These are phyloP conservation scores for Lepetodrilus schrolli DNA, from an alignment of 2,888 invertebrate genomes.

Conservation along the genomic window DNA sequence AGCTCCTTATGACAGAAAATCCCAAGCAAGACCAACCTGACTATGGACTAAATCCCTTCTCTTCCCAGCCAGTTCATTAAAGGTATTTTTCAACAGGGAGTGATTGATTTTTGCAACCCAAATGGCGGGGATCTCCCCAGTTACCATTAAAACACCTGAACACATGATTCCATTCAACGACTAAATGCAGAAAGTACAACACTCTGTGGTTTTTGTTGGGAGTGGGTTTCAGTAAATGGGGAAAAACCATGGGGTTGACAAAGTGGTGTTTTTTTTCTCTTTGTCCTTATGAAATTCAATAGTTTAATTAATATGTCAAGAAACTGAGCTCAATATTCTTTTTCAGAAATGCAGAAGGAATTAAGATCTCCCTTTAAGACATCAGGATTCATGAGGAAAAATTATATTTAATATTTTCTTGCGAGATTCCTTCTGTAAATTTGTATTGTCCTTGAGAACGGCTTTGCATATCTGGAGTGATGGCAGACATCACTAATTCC, in stretches of 20 bases:
- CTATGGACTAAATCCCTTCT: slow-evolving; percentile 18
- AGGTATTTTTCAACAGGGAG: slow-evolving; percentile 28
- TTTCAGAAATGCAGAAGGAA: too few species aligned
- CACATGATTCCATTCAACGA: not conserved
- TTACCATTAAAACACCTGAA: slow-evolving; percentile 7
- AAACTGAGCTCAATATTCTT: not conserved
- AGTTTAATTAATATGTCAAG: slow-evolving; percentile 20
- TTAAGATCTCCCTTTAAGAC: slow-evolving; percentile 8
- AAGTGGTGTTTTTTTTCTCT: not conserved
- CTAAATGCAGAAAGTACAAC: not conserved
- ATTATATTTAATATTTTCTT: too few species aligned
- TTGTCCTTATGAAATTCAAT: not conserved
- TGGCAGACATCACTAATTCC: too few species aligned
- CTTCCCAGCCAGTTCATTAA: slow-evolving; percentile 30
- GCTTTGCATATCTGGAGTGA: too few species aligned
- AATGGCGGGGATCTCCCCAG: slow-evolving; percentile 27
- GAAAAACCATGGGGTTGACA: not conserved
- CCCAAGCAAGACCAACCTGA: not conserved
- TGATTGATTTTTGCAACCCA: slow-evolving; percentile 30
- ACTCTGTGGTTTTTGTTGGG: not conserved
- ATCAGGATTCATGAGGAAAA: too few species aligned
- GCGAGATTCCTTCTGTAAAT: too few species aligned
- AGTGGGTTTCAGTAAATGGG: not conserved
- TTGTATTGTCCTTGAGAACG: too few species aligned
- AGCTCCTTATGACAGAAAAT: slow-evolving; percentile 1